phyloP scores from a whole-genome alignment of 2,797 vertebrate genomes.

The Microhierax caerulescens region DNA sequence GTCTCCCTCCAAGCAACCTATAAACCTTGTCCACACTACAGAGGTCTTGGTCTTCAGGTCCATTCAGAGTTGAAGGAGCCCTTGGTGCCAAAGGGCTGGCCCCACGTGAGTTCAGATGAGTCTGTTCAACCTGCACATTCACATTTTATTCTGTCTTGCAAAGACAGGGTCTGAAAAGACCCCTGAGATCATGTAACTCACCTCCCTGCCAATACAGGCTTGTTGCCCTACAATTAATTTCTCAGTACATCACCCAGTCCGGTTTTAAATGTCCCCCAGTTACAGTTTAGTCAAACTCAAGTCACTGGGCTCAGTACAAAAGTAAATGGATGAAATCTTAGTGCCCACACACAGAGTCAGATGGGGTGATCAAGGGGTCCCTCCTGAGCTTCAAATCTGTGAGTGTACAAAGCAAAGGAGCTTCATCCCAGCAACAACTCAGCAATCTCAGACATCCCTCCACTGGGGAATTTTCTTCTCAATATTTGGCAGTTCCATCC shows the following conservation, averaged over 20 bases:
- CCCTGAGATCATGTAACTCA: background rate
- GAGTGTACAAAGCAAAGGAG: fast-evolving
- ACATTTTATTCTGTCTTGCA: background rate
- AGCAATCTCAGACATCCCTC: background rate
- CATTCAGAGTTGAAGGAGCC: background rate
- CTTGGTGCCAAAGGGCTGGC: background rate
- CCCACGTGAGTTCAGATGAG: background rate
- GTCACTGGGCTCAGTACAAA: background rate
- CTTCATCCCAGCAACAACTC: background rate
- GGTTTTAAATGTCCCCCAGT: background rate
- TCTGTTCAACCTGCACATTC: background rate
- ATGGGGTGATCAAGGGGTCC: fast-evolving
- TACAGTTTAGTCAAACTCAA: background rate
- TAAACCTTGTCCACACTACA: background rate
- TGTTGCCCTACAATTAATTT: background rate
- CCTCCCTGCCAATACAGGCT: background rate
- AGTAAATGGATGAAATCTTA: background rate
- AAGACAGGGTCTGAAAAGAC: background rate
- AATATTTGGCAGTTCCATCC: background rate
- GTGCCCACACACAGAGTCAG: background rate
- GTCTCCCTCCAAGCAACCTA: background rate
- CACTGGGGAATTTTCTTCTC: background rate
- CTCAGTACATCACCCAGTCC: background rate
- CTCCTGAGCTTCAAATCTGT: background rate
- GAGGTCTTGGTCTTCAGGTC: background rate